Percentiles rank a stretch among this genome's conserved stretches.
phyloP scores from a whole-genome alignment of 2,888 invertebrate genomes.

The Polia nebulosa region DNA sequence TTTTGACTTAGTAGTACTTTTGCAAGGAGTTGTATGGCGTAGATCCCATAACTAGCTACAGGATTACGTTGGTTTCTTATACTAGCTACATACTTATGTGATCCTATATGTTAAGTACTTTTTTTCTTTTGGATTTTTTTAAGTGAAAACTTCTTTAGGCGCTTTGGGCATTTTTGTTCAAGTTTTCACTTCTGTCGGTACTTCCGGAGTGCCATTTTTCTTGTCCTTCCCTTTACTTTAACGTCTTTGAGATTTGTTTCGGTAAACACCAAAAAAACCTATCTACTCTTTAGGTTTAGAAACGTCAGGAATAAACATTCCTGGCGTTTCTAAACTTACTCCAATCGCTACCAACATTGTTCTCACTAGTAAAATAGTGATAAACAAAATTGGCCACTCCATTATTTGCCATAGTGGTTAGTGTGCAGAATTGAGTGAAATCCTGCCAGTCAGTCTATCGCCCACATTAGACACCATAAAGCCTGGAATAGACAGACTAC shows the following conservation, averaged over 20 bases:
- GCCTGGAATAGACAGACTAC: constrained; percentile 12
- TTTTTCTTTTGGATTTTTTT: no score
- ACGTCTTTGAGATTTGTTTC: neutral
- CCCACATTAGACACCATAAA: neutral
- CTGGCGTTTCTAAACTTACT: neutral
- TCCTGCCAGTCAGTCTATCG: neutral
- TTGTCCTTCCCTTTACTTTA: neutral
- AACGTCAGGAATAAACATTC: no score
- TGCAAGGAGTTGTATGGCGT: neutral
- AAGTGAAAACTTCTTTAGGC: no score
- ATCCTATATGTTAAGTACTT: no score
- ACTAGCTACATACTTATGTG: no score
- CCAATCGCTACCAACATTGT: neutral
- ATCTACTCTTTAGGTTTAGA: no score
- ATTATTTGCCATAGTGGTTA: neutral
- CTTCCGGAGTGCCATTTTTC: no score
- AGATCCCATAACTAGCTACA: neutral
- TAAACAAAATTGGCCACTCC: neutral
- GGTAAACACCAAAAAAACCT: no score
- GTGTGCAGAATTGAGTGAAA: neutral
- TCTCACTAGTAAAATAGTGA: neutral
- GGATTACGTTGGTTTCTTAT: neutral
- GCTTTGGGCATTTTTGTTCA: no score
- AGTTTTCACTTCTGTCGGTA: no score
- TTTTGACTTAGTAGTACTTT: constrained; percentile 25